These are phyloP conservation scores for Xylocopa sonorina DNA, from an alignment of 1,140 invertebrate genomes.

Conservation along the genomic window DNA sequence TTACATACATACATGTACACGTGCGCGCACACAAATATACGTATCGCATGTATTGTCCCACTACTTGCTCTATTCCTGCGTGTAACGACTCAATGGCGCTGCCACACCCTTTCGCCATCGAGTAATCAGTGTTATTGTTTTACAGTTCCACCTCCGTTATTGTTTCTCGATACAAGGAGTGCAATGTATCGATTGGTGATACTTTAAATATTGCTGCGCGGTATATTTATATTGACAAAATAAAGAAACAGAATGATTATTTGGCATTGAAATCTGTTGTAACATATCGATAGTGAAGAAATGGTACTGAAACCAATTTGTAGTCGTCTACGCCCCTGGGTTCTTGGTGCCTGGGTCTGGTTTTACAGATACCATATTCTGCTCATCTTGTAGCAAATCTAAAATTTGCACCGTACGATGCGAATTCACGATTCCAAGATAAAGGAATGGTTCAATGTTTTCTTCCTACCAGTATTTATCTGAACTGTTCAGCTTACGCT, in stretches of 20 bases:
- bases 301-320: constrained; percentile 22
- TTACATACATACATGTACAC: constrained; percentile 15
- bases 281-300: constrained; percentile 2
- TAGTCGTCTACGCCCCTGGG: constrained; percentile 42
- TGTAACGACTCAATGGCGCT: constrained; percentile 81
- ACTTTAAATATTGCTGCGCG: constrained; percentile 39
- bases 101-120: constrained; percentile 81
- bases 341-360: constrained; percentile 10
- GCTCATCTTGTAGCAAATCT: constrained; percentile 15
- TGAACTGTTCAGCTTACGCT: no score
- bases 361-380: constrained; percentile 30
- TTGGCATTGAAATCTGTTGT: no score
- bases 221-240: neutral
- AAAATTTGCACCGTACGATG: constrained; percentile 15
- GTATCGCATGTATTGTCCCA: constrained; percentile 61
- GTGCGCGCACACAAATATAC: constrained; percentile 19
- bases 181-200: constrained; percentile 52
- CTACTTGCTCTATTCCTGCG: constrained; percentile 76
- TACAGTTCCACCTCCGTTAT: constrained; percentile 70
- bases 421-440: neutral
- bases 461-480: no score
- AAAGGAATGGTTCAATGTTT: no score
- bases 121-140: constrained; percentile 82
- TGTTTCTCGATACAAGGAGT: constrained; percentile 52
- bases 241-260: neutral